Base-by-base conservation (phyloP, 2,797 vertebrate genomes). In the Sebastes dallii region DNA sequence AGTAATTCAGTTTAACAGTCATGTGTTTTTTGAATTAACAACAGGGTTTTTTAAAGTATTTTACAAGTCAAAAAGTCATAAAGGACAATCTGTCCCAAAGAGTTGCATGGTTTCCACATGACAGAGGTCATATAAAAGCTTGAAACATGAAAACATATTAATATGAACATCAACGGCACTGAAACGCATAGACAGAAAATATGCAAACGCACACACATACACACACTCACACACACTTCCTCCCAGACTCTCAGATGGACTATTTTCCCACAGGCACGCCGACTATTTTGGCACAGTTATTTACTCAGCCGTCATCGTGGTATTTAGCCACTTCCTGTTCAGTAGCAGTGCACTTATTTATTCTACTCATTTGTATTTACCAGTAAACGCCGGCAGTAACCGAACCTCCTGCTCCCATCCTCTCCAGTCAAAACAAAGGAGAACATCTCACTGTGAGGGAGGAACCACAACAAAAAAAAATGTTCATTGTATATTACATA, bases 321-420 rank as follows among this genome's bases (percentile, higher is more conserved):
- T 93, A 94, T 93, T 92, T 72, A 72, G 87, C 85, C 89, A 87
- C 89, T 93, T 94, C 93, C 93, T 94, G 93, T 88, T 68, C 86
- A 70, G 88, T 75, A 83, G 87, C 83, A 18, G 79, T n/a, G 14
- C 81, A 83, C 77, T 84, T 86, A 78, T 88, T 92, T 87, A 85
- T 86, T 81, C 66, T 39, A 8, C 55, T 78, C 25, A 6, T 81
- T 85, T 77, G 18, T 86, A 90, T 95, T 96, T 94, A 98, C 97
- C 97, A 98, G 95, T 83, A 98, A 94, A 84, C 97, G 96, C n/a
- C 97, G 96, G 81, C 97, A 98, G 85, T 98, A 98, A 72, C 97
- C 97, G 6, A 98, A 98, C 81, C 97, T 90, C 64, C 97, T 95
- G 94, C 96, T 97, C 59, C 97, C 97, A 0, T 98, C 97, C 89